phyloP scores from a whole-genome alignment of 2,797 vertebrate genomes.

The Pseudomugil tenellus region DNA sequence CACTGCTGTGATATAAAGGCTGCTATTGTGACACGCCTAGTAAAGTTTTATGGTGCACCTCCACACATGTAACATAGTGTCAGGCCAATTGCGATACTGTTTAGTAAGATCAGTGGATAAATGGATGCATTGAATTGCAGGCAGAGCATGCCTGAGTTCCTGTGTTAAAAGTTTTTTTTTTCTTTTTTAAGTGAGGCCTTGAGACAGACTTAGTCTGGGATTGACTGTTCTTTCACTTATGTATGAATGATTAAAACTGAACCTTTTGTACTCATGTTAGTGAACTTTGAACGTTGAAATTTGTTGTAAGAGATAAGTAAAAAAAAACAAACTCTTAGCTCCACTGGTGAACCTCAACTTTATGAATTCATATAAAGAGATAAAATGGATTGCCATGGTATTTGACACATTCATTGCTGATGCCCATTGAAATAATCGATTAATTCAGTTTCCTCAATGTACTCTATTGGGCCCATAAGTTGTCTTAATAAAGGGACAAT shows the following conservation, averaged over 20 bases:
- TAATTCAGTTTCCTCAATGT: not conserved
- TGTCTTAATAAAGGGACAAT: not conserved
- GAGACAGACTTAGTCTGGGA: constrained; percentile 22
- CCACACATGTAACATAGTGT: constrained; percentile 49
- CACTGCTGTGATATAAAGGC: constrained; percentile 66
- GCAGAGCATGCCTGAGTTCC: constrained; percentile 29
- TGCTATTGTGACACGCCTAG: constrained; percentile 72
- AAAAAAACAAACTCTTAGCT: not conserved
- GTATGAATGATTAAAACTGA: constrained; percentile 3
- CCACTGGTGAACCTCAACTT: not conserved
- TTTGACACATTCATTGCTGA: not conserved
- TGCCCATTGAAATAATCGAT: not conserved
- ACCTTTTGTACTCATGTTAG: constrained; percentile 1
- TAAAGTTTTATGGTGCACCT: constrained; percentile 70
- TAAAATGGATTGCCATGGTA: not conserved
- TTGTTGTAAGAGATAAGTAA: not conserved
- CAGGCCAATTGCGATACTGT: constrained; percentile 37
- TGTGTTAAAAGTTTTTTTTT: constrained; percentile 27
- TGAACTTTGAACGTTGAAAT: constrained; percentile 8
- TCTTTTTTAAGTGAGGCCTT: constrained; percentile 35
- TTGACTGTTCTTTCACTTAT: constrained; percentile 27
- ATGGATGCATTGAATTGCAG: constrained; percentile 61
- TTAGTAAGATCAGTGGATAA: constrained; percentile 65
- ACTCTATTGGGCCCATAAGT: not conserved
- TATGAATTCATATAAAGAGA: not conserved